Percentiles rank a stretch among this genome's conserved stretches.
phyloP scores from a whole-genome alignment of 2,888 invertebrate species.

The Pristionchus mayeri region DNA sequence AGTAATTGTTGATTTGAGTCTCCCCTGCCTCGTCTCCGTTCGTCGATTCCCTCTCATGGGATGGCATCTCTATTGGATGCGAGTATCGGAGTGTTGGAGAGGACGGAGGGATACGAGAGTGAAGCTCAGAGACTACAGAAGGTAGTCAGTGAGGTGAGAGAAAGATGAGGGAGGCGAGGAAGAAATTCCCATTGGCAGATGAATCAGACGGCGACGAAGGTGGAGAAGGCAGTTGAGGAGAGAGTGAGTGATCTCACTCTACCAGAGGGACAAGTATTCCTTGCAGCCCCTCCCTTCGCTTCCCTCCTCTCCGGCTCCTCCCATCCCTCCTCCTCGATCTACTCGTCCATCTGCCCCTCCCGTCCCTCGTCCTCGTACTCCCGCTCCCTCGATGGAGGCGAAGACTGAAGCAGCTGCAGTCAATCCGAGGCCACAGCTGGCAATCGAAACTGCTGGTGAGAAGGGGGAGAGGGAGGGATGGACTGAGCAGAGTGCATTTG shows the following conservation, averaged over 20 bases:
- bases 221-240: constrained; percentile 12
- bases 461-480: neutral
- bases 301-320: neutral
- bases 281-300: neutral
- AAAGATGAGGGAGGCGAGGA: neutral
- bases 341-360: neutral
- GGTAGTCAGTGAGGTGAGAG: neutral
- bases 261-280: neutral
- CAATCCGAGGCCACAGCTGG: neutral
- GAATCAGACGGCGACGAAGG: neutral
- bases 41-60: neutral
- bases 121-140: neutral
- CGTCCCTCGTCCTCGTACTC: neutral
- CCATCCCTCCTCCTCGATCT: neutral
- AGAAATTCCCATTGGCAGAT: neutral
- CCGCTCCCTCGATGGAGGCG: neutral
- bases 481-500: neutral
- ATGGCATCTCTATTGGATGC: constrained; percentile 5
- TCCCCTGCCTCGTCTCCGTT: constrained; percentile 13
- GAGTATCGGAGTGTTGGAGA: constrained; percentile 28
- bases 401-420: no score
- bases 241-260: neutral
- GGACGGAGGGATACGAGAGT: neutral
- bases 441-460: constrained; percentile 20
- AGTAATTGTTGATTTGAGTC: neutral